Conservation (phyloP, 2,888 invertebrate species). For the Parnassius mnemosyne region DNA sequence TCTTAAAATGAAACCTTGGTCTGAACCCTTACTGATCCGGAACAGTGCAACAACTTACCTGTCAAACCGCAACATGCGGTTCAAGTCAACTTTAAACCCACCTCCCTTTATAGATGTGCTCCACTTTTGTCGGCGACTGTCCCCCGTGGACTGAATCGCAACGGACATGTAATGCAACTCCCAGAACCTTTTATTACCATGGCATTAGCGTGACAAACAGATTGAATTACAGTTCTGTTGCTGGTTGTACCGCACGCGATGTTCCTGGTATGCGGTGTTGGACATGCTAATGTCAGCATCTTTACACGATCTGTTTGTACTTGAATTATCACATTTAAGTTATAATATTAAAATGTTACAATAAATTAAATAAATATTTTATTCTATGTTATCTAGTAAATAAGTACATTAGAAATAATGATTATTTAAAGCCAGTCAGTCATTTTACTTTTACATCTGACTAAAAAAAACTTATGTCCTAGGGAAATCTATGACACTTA, state of each 20-base stretch:
- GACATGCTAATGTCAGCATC: background rate
- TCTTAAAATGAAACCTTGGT: conserved; percentile 21
- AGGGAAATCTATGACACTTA: too few species aligned
- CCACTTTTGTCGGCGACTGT: conserved; percentile 28
- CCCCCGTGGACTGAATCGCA: conserved; percentile 24
- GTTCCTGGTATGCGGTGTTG: conserved; percentile 6
- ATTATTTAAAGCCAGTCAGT: too few species aligned
- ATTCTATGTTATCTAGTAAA: too few species aligned
- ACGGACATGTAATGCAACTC: conserved; percentile 42
- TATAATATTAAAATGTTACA: too few species aligned
- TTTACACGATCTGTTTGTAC: background rate
- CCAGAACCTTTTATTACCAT: conserved; percentile 45
- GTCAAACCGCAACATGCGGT: conserved; percentile 28
- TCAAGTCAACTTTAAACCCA: conserved; percentile 22
- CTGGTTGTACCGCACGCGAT: conserved; percentile 26
- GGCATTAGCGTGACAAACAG: conserved; percentile 48
- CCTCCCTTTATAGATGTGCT: conserved; percentile 23
- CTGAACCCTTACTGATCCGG: conserved; percentile 18
- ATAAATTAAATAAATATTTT: too few species aligned
- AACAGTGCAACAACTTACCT: conserved; percentile 14
- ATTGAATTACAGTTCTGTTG: conserved; percentile 47
- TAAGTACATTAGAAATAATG: too few species aligned
- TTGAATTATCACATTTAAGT: background rate
- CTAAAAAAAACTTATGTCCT: too few species aligned
- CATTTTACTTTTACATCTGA: too few species aligned